Percentiles rank a stretch among this genome's conserved stretches.
Evolutionary conservation across 2,797 vertebrate species (phyloP).

Genomic region (Leptatherina wallacei): DNA sequence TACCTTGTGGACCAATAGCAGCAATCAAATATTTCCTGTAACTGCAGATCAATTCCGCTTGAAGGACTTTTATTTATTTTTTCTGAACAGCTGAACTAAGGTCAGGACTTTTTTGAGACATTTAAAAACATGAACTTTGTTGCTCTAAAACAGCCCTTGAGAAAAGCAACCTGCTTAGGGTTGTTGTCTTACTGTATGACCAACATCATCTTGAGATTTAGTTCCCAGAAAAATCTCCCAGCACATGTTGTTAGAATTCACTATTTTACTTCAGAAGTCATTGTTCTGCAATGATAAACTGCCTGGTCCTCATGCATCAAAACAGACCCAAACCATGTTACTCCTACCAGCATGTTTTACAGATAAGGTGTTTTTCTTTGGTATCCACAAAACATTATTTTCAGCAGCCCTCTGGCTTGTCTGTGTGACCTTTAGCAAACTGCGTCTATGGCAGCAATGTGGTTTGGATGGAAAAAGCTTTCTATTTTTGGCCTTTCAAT

Average conservation of each 20-base stretch:
- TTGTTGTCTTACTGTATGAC: background rate
- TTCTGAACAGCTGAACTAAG: too few relatives aligned
- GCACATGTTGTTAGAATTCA: too few relatives aligned
- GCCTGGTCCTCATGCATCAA: background rate
- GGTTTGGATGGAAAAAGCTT: background rate
- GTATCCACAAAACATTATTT: background rate
- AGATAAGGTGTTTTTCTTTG: background rate
- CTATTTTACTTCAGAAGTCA: background rate
- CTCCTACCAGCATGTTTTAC: background rate
- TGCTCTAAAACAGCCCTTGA: background rate
- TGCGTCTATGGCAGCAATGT: background rate
- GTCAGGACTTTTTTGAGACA: too few relatives aligned
- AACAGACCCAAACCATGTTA: background rate
- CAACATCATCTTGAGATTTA: background rate
- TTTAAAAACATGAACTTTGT: background rate
- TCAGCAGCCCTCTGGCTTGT: background rate
- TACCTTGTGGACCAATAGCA: too few relatives aligned
- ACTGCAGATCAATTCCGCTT: background rate
- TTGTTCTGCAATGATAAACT: background rate
- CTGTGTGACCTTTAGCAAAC: background rate
- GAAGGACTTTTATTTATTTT: background rate
- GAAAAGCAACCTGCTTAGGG: background rate
- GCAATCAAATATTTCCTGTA: background rate
- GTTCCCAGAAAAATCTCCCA: background rate
- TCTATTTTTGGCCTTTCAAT: background rate